phyloP scores from a whole-genome alignment of 2,113 vertebrate species.

The Noturus placidus region DNA sequence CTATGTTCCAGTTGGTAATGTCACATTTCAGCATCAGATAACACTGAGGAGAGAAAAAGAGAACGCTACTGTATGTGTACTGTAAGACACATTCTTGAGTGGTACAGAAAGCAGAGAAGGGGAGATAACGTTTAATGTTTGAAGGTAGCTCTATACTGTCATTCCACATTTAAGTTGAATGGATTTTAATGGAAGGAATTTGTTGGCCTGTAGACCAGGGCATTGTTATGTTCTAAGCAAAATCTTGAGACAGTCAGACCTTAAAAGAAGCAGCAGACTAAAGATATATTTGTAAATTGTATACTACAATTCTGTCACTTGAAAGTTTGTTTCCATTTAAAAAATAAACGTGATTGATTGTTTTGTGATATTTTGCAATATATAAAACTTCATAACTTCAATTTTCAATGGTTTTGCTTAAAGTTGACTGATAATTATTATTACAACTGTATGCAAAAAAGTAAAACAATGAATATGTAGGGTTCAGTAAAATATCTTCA shows the following conservation, averaged over 20 bases:
- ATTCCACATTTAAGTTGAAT: constrained; percentile 15
- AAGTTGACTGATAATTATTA: background rate
- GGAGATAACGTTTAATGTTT: constrained; percentile 10
- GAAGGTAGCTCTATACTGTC: background rate
- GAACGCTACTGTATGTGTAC: background rate
- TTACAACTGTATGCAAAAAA: background rate
- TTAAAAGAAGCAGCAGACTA: background rate
- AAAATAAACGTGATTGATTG: background rate
- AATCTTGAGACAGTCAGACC: background rate
- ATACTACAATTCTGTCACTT: background rate
- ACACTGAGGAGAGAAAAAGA: constrained; percentile 7
- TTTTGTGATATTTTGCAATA: background rate
- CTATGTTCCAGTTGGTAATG: constrained; percentile 12
- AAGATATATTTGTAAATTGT: background rate
- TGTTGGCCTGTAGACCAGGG: background rate
- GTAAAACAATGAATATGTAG: background rate
- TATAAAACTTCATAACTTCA: background rate
- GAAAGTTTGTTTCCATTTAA: background rate
- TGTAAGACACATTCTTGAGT: constrained; percentile 32
- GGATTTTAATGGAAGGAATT: background rate
- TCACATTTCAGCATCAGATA: constrained; percentile 14
- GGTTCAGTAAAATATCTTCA: background rate
- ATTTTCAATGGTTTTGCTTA: background rate
- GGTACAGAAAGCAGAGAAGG: background rate
- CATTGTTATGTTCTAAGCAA: background rate